These are phyloP conservation scores for Neotoxoptera formosana DNA, from an alignment of 1,140 invertebrate genomes.

Conservation along the genomic window DNA sequence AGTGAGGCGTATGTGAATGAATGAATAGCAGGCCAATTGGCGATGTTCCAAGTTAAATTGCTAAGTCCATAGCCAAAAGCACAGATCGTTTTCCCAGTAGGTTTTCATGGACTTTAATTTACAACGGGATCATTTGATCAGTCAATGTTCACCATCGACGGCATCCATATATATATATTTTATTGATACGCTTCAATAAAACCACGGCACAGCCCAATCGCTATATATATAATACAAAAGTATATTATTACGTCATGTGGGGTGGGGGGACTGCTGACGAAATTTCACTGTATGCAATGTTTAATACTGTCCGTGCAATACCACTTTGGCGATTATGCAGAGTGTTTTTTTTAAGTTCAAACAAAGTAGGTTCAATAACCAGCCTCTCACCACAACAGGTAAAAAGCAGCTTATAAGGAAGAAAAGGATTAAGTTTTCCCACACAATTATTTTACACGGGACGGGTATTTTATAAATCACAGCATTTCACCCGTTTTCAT, in stretches of 20 bases:
- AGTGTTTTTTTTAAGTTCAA: not conserved
- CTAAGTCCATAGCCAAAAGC: not conserved
- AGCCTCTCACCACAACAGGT: not conserved
- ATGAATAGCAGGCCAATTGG: not conserved
- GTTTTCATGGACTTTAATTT: constrained; percentile 3
- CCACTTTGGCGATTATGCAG: not conserved
- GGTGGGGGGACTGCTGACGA: not conserved
- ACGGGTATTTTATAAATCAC: constrained; percentile 49
- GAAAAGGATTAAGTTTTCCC: constrained; percentile 41
- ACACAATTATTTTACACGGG: constrained; percentile 20
- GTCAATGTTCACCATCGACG: not conserved
- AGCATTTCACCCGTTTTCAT: constrained; percentile 29
- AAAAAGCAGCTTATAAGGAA: not conserved
- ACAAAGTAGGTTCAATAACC: constrained; percentile 10
- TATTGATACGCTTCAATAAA: not conserved
- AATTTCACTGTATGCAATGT: not conserved
- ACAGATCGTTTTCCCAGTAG: constrained; percentile 29
- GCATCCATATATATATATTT: not conserved
- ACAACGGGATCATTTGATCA: not conserved
- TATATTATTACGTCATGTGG: not conserved
- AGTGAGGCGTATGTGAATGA: not conserved
- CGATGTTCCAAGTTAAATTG: not conserved
- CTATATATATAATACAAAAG: not conserved
- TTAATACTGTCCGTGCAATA: not conserved
- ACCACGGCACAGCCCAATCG: not conserved